These are phyloP conservation scores for Watsonalla binaria DNA, from an alignment of 2,888 invertebrate genomes.

Conservation along the genomic window DNA sequence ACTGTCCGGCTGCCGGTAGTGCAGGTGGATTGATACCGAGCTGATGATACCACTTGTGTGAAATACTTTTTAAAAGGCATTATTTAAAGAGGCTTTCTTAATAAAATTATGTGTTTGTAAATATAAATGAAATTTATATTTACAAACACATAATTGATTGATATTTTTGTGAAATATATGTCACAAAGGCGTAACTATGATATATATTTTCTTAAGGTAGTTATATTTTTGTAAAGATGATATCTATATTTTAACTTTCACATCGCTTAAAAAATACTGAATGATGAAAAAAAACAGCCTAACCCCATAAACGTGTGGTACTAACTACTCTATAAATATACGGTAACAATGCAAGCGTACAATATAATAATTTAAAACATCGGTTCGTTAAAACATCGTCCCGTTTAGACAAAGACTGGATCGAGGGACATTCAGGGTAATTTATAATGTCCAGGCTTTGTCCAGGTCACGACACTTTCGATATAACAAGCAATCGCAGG, in stretches of 20 bases:
- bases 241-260: too few relatives aligned
- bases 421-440: constrained; percentile 29
- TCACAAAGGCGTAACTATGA: too few relatives aligned
- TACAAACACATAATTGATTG: too few relatives aligned
- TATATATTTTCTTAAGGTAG: too few relatives aligned
- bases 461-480: constrained; percentile 4
- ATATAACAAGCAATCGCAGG: background rate
- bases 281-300: background rate
- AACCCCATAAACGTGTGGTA: background rate
- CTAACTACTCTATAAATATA: constrained; percentile 17
- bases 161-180: too few relatives aligned
- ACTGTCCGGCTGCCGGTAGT: constrained; percentile 8
- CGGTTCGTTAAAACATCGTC: constrained; percentile 56
- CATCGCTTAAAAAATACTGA: too few relatives aligned
- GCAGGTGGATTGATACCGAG: constrained; percentile 18
- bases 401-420: constrained; percentile 41
- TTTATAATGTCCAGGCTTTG: constrained; percentile 28
- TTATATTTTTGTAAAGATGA: too few relatives aligned
- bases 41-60: constrained; percentile 5
- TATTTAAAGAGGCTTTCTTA: too few relatives aligned
- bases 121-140: too few relatives aligned
- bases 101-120: too few relatives aligned
- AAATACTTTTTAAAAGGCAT: background rate
- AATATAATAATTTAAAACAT: constrained; percentile 46
- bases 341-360: constrained; percentile 21